phyloP scores from a whole-genome alignment of 2,888 invertebrate genomes.

The Xylophagus ater region DNA sequence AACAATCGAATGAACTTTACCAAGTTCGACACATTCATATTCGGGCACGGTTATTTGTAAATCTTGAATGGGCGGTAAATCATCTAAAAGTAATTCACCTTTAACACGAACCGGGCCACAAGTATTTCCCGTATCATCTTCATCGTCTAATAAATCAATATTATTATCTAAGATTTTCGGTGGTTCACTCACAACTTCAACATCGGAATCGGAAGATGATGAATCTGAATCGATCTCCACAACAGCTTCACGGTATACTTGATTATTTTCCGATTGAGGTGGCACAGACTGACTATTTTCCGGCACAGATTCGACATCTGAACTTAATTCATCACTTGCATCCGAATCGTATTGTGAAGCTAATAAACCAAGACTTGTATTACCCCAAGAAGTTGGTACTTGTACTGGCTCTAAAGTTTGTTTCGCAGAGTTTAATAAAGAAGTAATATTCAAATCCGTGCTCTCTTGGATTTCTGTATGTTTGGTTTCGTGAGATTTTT shows the following conservation, averaged over 20 bases:
- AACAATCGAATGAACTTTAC: constrained; percentile 58
- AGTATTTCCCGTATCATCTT: constrained; percentile 21
- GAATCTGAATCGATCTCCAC: constrained; percentile 6
- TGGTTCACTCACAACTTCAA: constrained; percentile 11
- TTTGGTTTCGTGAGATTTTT: too few relatives aligned
- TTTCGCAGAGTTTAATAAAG: too few relatives aligned
- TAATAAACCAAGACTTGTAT: constrained; percentile 26
- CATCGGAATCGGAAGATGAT: constrained; percentile 12
- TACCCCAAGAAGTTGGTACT: background rate
- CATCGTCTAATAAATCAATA: constrained; percentile 21
- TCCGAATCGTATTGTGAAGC: constrained; percentile 27
- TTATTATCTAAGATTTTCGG: constrained; percentile 14
- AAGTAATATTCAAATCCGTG: too few relatives aligned
- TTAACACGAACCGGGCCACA: constrained; percentile 29
- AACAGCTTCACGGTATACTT: background rate
- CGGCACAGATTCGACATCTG: constrained; percentile 21
- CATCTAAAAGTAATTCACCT: constrained; percentile 44
- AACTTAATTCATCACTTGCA: constrained; percentile 26
- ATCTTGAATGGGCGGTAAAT: constrained; percentile 72
- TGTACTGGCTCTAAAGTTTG: too few relatives aligned
- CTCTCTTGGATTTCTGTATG: too few relatives aligned
- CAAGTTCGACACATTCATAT: constrained; percentile 61
- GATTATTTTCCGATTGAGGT: too few relatives aligned
- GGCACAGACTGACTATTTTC: constrained; percentile 22
- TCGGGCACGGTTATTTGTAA: constrained; percentile 66